These are phyloP conservation scores for Apodemus sylvaticus DNA, from an alignment of 2,113 vertebrate species.

Conservation along the genomic window DNA sequence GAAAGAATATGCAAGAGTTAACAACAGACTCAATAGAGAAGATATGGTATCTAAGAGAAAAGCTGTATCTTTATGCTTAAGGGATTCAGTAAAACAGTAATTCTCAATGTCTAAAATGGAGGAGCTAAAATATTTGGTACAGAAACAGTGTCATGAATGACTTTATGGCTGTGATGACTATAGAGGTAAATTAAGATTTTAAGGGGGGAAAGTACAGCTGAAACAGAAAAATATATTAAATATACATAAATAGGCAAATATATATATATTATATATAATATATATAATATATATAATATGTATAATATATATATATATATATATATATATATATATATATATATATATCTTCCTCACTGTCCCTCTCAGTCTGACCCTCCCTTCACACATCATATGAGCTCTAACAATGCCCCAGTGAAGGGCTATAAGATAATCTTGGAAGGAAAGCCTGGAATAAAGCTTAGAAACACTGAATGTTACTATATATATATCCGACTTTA, in stretches of 20 bases:
- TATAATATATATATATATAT: too few relatives aligned
- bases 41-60: not conserved
- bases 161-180: not conserved
- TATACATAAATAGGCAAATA: not conserved
- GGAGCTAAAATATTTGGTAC: not conserved
- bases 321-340: not conserved
- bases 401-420: not conserved
- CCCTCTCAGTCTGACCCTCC: not conserved
- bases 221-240: slow-evolving; percentile 26
- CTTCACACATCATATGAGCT: not conserved
- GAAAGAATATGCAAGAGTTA: not conserved
- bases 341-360: not conserved
- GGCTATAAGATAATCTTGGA: slow-evolving; percentile 1
- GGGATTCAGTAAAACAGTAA: not conserved
- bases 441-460: slow-evolving; percentile 44
- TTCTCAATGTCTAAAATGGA: slow-evolving; percentile 19
- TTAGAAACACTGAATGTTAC: slow-evolving; percentile 64
- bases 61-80: not conserved
- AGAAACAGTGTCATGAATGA: not conserved
- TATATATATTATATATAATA: not conserved
- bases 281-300: too few relatives aligned
- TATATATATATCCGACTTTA: slow-evolving; percentile 76
- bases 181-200: slow-evolving; percentile 56
- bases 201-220: not conserved
- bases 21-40: not conserved